Base-by-base conservation (phyloP, 2,888 invertebrate species). In the Cheilosia urbana region DNA sequence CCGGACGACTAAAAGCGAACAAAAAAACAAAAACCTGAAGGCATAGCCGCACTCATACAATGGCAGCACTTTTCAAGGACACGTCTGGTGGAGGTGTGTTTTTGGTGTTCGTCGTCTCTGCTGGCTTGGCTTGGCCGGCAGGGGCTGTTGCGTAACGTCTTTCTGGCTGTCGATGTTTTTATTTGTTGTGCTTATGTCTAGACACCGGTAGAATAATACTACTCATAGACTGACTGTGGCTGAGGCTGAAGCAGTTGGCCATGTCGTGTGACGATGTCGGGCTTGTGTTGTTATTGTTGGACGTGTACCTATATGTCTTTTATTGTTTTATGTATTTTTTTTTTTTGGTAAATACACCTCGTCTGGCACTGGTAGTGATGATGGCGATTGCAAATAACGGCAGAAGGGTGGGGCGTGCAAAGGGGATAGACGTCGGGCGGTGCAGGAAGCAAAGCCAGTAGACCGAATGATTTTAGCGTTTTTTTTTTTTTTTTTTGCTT, bases 381-480 rank as follows among this genome's bases (percentile, higher is more conserved):
- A 37, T 37, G 37, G 37, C 13, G 71, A 51, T 73, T 49, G 55
- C 65, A 34, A 55, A 75, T 58, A 69, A 69, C 68, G 30, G 57
- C 27, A 37, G 40, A 45, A 27, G 42, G 60, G 40, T 30, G 34
- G 34, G 49, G 49, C 34, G 40, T 27, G 17, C 2, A 15, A n/a
- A 42, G 63, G 45, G 51, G 11, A 30, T 27, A 53, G 63, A 75
- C 62, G 73, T 51, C 73, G 73, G 60, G 53, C 42, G 45, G 60
- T 71, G 75, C 84, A 84, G 84, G 84, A 84, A 84, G 75, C 80
- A 66, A 71, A 84, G 47, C 65, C 69, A 84, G 80, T 80, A 80
- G 84, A 84, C 73, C 84, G 69, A 75, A 76, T 80, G 68, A 79
- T 84, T 75, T 75, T 40, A 1, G n/a, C 47, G 17, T 51, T 58